phyloP scores from a whole-genome alignment of 30 jellyfish, hydroid and myxozoan species.

The Hydractinia echinata region DNA sequence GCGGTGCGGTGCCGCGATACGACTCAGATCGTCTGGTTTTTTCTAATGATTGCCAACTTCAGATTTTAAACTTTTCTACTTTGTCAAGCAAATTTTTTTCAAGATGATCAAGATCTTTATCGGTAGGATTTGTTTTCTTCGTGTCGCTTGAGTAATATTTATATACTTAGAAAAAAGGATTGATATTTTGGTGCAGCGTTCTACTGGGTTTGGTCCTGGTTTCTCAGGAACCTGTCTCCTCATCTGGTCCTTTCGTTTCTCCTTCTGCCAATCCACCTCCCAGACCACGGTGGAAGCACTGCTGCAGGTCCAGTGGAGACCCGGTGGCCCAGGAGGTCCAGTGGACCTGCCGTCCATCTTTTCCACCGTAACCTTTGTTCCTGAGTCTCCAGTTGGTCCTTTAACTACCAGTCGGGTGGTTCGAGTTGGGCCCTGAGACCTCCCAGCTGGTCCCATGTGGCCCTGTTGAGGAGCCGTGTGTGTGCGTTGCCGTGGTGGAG shows the following conservation, averaged over 20 bases:
- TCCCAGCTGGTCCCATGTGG: constrained; percentile 70
- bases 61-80: constrained; percentile 43
- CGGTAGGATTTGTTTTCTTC: constrained; percentile 60
- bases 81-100: constrained; percentile 49
- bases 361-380: constrained; percentile 64
- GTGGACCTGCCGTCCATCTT: constrained; percentile 83
- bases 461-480: too few species aligned
- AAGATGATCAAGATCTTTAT: constrained; percentile 40
- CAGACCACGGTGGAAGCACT: constrained; percentile 96
- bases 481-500: too few species aligned
- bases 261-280: constrained; percentile 83
- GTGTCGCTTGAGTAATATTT: constrained; percentile 86
- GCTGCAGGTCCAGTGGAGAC: constrained; percentile 94
- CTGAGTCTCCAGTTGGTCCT: constrained; percentile 85
- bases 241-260: constrained; percentile 65
- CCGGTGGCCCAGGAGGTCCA: constrained; percentile 98
- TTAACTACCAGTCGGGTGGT: constrained; percentile 58
- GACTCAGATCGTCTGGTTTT: constrained; percentile 79
- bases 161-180: constrained; percentile 81
- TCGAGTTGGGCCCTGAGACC: constrained; percentile 70
- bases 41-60: constrained; percentile 24
- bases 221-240: constrained; percentile 31
- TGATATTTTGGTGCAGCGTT: constrained; percentile 37
- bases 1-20: constrained; percentile 97
- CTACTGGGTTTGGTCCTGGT: constrained; percentile 42